These are phyloP conservation scores for Ectobius pallidus DNA, from an alignment of 2,888 invertebrate species.

Conservation along the genomic window DNA sequence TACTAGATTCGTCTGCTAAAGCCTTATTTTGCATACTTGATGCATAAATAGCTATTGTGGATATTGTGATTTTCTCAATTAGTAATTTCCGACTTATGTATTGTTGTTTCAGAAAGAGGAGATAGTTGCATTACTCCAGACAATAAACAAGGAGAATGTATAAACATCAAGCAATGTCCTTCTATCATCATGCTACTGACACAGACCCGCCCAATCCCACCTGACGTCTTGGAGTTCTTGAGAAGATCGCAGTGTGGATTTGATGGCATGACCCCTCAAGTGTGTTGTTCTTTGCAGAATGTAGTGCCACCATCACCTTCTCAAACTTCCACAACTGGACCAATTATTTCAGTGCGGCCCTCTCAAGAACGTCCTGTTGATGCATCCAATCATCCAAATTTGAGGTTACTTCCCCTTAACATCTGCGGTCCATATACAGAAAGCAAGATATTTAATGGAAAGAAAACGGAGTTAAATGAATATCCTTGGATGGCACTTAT, in stretches of 20 bases:
- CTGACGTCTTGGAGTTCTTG: conserved; percentile 34
- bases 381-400: conserved; percentile 54
- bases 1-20: no score
- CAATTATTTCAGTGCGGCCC: background rate
- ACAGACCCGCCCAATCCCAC: conserved; percentile 32
- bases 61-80: background rate
- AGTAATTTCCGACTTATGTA: background rate
- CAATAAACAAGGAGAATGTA: conserved; percentile 42
- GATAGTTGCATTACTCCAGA: conserved; percentile 42
- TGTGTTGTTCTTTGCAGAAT: conserved; percentile 34
- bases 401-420: conserved; percentile 52
- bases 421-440: conserved; percentile 64
- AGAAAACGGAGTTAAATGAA: conserved; percentile 65
- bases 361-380: conserved; percentile 49
- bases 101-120: conserved; percentile 28
- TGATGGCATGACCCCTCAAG: conserved; percentile 35
- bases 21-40: no score
- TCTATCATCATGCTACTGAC: conserved; percentile 39
- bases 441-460: conserved; percentile 65
- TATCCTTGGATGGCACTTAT: conserved; percentile 80
- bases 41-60: background rate
- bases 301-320: background rate
- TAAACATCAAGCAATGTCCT: conserved; percentile 40
- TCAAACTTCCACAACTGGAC: background rate
- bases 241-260: conserved; percentile 34